Percentiles rank a stretch among this genome's conserved stretches.
phyloP scores from a whole-genome alignment of 2,797 vertebrate species.

The Megalops cyprinoides region DNA sequence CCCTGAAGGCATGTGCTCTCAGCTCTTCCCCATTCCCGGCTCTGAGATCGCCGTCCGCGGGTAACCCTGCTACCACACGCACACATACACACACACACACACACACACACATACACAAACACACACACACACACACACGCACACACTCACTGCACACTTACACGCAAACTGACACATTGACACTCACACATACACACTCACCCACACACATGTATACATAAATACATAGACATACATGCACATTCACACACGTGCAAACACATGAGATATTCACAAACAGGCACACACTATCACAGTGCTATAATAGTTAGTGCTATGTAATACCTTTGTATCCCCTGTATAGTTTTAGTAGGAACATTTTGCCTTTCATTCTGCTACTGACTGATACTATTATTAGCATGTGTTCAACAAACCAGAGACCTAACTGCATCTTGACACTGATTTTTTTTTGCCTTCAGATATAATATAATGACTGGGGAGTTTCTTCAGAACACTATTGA shows the following conservation, averaged over 20 bases:
- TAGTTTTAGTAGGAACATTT: not conserved
- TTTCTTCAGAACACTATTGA: conserved; percentile 75
- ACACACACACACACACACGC: not conserved
- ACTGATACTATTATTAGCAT: not conserved
- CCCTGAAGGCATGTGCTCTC: conserved; percentile 69
- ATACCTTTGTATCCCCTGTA: not conserved
- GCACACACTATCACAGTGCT: too few species aligned
- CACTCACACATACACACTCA: not conserved
- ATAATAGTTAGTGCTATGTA: too few species aligned
- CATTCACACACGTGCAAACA: not conserved
- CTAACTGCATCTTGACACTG: conserved; percentile 1
- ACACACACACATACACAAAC: not conserved
- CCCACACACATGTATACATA: not conserved
- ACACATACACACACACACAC: not conserved
- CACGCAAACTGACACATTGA: not conserved
- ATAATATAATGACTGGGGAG: conserved; percentile 76
- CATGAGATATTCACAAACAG: too few species aligned
- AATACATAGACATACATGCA: too few species aligned
- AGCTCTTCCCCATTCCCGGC: conserved; percentile 80
- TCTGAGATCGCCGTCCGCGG: conserved; percentile 74
- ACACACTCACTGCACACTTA: not conserved
- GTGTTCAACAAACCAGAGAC: not conserved
- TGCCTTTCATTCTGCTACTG: not conserved
- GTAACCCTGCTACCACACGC: conserved; percentile 66
- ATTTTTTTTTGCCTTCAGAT: conserved; percentile 67